These are phyloP conservation scores for Hirtodrosophila confusa DNA, from an alignment of 2,888 invertebrate species.

Conservation along the genomic window DNA sequence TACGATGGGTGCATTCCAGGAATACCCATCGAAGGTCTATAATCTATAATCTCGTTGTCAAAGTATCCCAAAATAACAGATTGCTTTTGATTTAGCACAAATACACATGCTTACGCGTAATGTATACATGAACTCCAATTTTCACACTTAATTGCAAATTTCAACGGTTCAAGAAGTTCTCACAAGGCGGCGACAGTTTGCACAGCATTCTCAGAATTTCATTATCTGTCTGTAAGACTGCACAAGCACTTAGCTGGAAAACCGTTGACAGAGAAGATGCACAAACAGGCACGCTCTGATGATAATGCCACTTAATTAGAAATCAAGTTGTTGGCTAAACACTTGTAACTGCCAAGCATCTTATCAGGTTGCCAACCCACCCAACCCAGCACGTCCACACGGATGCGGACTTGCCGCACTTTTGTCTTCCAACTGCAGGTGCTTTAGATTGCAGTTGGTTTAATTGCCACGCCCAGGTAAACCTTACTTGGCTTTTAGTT, in stretches of 20 bases:
- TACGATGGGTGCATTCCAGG: too few relatives aligned
- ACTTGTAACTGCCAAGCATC: slow-evolving; percentile 26
- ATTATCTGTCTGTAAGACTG: slow-evolving; percentile 24
- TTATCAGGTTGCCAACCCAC: neutral
- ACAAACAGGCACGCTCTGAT: slow-evolving; percentile 6
- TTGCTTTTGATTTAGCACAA: neutral
- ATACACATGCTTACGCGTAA: neutral
- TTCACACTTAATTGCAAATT: slow-evolving; percentile 22
- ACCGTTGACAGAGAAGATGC: slow-evolving; percentile 26
- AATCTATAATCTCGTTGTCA: too few relatives aligned
- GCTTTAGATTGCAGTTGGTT: slow-evolving; percentile 24
- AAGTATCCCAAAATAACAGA: neutral
- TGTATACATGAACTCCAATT: slow-evolving; percentile 2
- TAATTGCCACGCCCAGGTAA: slow-evolving; percentile 25
- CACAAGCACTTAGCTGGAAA: slow-evolving; percentile 34
- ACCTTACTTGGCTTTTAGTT: too few relatives aligned
- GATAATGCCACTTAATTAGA: slow-evolving; percentile 65
- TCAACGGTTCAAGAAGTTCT: slow-evolving; percentile 24
- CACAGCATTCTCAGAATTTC: slow-evolving; percentile 30
- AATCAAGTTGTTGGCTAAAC: slow-evolving; percentile 58
- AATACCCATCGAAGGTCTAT: too few relatives aligned
- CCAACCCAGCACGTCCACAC: neutral
- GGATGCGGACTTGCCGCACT: slow-evolving; percentile 5
- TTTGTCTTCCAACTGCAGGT: slow-evolving; percentile 9
- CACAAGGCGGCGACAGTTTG: slow-evolving; percentile 39